Evolutionary conservation across 2,888 invertebrate genomes (phyloP).

Genomic region (Oscheius myriophilus): DNA sequence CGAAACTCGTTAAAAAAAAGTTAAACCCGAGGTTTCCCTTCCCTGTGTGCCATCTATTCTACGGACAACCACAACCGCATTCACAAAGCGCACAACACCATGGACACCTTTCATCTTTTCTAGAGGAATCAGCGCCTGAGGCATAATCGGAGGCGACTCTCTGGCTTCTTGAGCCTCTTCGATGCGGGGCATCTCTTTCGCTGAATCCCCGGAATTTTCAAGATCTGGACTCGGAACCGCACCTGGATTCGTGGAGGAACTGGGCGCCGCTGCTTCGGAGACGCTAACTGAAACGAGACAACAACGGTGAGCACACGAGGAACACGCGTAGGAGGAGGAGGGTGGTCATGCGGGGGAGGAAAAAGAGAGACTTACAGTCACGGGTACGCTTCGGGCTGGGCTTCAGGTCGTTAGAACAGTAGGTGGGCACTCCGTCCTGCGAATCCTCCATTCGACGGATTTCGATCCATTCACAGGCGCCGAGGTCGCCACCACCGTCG

Average conservation of each 20-base stretch:
- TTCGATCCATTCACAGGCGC: constrained; percentile 64
- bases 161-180: constrained; percentile 37
- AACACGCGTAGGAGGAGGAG: not conserved
- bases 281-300: constrained; percentile 60
- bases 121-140: constrained; percentile 39
- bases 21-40: no score
- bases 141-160: constrained; percentile 24
- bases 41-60: not conserved
- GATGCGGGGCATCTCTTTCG: constrained; percentile 20
- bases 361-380: constrained; percentile 63
- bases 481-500: constrained; percentile 49
- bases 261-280: constrained; percentile 41
- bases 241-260: constrained; percentile 28
- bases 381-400: constrained; percentile 65
- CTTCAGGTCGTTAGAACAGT: constrained; percentile 62
- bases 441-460: constrained; percentile 60
- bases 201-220: not conserved
- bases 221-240: not conserved
- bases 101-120: constrained; percentile 47
- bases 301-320: constrained; percentile 1
- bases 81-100: not conserved
- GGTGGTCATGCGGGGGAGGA: no score
- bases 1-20: no score
- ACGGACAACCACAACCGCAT: constrained; percentile 16
- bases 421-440: constrained; percentile 64